Evolutionary conservation across 2,113 vertebrate genomes (phyloP).

Genomic region (Equus przewalskii): DNA sequence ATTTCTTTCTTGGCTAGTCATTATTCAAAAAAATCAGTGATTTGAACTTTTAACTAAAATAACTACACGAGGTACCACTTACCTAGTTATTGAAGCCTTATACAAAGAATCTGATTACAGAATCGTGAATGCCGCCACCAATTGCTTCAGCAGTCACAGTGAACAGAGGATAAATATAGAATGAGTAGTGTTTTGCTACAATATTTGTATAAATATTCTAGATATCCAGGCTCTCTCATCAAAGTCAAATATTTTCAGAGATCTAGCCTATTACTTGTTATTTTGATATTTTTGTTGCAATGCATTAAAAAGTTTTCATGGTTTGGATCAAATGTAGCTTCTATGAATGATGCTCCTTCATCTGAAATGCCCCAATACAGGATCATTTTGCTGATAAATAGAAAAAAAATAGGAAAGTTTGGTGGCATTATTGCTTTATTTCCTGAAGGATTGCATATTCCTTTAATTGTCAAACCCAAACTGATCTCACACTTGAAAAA

Average conservation of each 20-base stretch:
- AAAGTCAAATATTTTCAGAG: conserved; percentile 36
- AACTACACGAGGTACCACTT: neutral
- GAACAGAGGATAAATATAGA: neutral
- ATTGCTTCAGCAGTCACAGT: neutral
- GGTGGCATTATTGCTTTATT: neutral
- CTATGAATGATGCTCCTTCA: neutral
- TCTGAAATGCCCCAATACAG: neutral
- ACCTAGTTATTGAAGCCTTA: neutral
- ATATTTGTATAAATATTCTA: neutral
- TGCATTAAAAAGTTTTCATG: neutral
- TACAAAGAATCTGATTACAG: neutral
- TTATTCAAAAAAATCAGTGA: neutral
- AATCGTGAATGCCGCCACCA: neutral
- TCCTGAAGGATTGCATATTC: neutral
- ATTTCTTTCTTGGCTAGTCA: neutral
- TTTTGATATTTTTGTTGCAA: conserved; percentile 22
- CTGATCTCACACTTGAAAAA: neutral
- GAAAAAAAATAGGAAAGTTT: neutral
- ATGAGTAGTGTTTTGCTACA: neutral
- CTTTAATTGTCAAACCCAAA: conserved; percentile 18
- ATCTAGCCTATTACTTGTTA: neutral
- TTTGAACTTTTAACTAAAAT: conserved; percentile 36
- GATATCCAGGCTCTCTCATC: neutral
- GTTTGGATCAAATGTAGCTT: conserved; percentile 26
- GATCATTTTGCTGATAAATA: neutral